Evolutionary conservation across 1,140 invertebrate species (phyloP).

Genomic region (Aricia agestis): DNA sequence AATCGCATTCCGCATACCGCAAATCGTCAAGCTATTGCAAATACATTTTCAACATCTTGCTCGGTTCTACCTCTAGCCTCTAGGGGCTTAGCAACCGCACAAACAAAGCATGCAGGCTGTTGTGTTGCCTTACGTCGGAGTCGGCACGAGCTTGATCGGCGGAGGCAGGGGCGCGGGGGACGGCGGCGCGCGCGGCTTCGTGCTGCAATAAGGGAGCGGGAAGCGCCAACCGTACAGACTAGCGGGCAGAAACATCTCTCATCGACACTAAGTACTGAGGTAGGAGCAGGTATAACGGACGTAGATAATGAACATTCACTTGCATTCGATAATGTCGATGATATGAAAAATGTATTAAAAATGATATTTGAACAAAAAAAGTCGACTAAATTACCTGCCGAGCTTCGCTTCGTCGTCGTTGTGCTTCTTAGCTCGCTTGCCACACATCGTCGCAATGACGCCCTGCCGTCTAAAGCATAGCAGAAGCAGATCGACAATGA

Average conservation of each 20-base stretch:
- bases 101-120: conserved; percentile 69
- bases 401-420: conserved; percentile 88
- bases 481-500: conserved; percentile 87
- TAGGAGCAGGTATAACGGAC: conserved; percentile 32
- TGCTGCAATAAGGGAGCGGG: conserved; percentile 93
- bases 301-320: conserved; percentile 28
- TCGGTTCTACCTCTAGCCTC: conserved; percentile 31
- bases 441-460: conserved; percentile 84
- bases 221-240: conserved; percentile 95
- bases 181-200: conserved; percentile 84
- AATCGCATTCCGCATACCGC: not conserved
- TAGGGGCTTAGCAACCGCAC: conserved; percentile 53
- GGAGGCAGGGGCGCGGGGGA: conserved; percentile 85
- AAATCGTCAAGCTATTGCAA: not conserved
- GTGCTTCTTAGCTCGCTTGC: conserved; percentile 79
- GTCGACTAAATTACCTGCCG: conserved; percentile 80
- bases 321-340: conserved; percentile 44
- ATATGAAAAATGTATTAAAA: conserved; percentile 21
- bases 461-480: conserved; percentile 83
- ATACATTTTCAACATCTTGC: not conserved
- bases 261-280: conserved; percentile 66
- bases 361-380: conserved; percentile 16
- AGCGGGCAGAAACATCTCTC: conserved; percentile 78
- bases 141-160: conserved; percentile 83
- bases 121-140: conserved; percentile 78